Conservation (phyloP, 2,113 vertebrate genomes). For the Pan troglodytes region NHGRI_mPanTro3-v2.1_pri NC_072398.2:200439501-200440000, state of each 20-base stretch:
- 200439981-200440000: not conserved
- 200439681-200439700: not conserved
- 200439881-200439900: no score
- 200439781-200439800: no score
- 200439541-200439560: not conserved
- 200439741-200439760: not conserved
- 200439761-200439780: not conserved
- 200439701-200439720: no score
- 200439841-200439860: not conserved
- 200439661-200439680: not conserved
- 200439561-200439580: not conserved
- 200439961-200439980: not conserved
- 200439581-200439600: not conserved
- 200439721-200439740: not conserved
- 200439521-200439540: not conserved
- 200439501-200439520: not conserved
- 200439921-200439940: not conserved
- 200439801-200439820: not conserved
- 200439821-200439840: not conserved
- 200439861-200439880: not conserved
- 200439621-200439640: not conserved
- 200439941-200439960: not conserved
- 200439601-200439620: not conserved
- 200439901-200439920: not conserved
- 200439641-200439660: not conserved